Conservation (phyloP, 2,888 invertebrate species). For the Chymomyza amoena region DNA sequence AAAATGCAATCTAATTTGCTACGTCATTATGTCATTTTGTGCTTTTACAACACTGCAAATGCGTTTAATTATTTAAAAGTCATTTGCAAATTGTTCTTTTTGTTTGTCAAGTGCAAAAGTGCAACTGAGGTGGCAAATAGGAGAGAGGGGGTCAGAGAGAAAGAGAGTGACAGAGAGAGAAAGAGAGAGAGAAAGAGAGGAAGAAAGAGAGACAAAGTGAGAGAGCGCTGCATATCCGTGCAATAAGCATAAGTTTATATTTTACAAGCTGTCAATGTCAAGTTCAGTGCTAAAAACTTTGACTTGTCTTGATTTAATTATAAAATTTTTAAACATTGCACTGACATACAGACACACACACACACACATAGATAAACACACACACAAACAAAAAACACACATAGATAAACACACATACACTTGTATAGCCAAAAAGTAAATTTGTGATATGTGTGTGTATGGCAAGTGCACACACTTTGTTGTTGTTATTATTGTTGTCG, state of each 20-base stretch:
- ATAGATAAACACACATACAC: background rate
- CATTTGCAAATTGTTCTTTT: background rate
- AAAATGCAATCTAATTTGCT: background rate
- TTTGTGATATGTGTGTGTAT: background rate
- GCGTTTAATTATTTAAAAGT: slow-evolving; percentile 47
- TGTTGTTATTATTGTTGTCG: background rate
- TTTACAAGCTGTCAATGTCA: slow-evolving; percentile 35
- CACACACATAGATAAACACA: slow-evolving; percentile 4
- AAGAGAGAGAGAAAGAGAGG: background rate
- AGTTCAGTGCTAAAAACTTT: slow-evolving; percentile 38
- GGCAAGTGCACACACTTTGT: background rate
- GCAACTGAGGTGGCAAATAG: background rate
- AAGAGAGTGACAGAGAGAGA: no score
- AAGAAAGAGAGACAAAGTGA: background rate
- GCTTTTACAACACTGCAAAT: slow-evolving; percentile 1
- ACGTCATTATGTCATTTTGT: background rate
- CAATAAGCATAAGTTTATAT: background rate
- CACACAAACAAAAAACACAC: slow-evolving; percentile 15
- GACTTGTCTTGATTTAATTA: slow-evolving; percentile 53
- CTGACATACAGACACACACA: background rate
- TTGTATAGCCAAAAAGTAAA: background rate
- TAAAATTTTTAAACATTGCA: slow-evolving; percentile 24
- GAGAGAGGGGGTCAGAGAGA: background rate
- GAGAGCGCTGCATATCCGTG: background rate
- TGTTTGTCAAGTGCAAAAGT: background rate